Conservation (phyloP, 2,888 invertebrate species). For the Dugesia japonica region DNA sequence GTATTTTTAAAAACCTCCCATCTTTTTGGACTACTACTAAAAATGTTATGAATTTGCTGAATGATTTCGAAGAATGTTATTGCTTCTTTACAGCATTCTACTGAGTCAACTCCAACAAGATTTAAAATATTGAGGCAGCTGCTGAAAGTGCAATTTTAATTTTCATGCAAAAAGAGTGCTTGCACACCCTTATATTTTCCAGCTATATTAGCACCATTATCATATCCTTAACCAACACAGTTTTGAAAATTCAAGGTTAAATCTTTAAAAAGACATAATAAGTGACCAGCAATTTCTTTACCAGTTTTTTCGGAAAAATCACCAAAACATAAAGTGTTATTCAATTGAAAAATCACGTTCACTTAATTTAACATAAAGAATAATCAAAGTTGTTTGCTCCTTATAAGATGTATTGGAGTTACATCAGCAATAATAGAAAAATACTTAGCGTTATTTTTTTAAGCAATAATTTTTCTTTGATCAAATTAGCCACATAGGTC, state of each 20-base stretch:
- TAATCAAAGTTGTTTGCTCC: neutral
- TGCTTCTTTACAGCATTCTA: neutral
- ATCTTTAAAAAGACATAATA: neutral
- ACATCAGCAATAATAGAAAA: too few species aligned
- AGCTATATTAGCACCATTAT: neutral
- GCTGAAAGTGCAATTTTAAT: neutral
- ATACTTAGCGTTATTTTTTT: too few species aligned
- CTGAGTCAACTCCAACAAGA: neutral
- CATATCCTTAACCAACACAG: neutral
- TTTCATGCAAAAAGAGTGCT: neutral
- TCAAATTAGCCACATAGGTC: too few species aligned
- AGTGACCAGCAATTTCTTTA: too few species aligned
- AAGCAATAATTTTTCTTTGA: too few species aligned
- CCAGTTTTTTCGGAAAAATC: too few species aligned
- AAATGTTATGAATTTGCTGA: neutral
- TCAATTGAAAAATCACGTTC: neutral
- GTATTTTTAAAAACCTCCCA: too few species aligned
- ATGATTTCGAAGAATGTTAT: too few species aligned
- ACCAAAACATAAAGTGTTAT: neutral
- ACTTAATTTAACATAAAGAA: neutral
- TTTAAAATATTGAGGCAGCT: neutral
- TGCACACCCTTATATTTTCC: neutral
- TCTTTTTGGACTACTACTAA: too few species aligned
- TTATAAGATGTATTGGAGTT: neutral
- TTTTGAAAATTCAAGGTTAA: conserved; percentile 5